Base-by-base conservation (phyloP, 2,888 invertebrate genomes). In the Slavum lentiscoides region DNA sequence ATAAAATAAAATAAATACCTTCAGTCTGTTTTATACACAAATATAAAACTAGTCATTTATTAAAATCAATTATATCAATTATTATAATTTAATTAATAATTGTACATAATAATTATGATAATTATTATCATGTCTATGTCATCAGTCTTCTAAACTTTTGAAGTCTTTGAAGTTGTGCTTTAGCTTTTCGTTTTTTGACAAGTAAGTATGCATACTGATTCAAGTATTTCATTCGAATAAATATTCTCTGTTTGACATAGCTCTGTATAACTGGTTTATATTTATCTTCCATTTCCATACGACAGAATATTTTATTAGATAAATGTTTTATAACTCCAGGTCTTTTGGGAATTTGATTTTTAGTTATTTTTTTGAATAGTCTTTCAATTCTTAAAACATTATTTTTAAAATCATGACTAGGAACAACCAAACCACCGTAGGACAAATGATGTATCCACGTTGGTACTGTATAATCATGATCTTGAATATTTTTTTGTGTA, bases 401-500 rank as follows among this genome's bases (percentile, higher is more conserved):
- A 23, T 49, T 68, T 49, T 49, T 68, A 17, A 43, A 68, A 17
- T 68, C 49, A 21, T 49, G 1, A 49, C 68, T 68, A n/a, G 23
- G 72, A n/a, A 59, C 17, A 19, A 72, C 58, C 58, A 58, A 58
- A n/a, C 19, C 19, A 59, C 58, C 11, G 59, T 39, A 59, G 7
- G 72, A 37, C 11, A 72, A 59, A 23, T 53, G 21, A 11, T 37
- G 5, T 9, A 69, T 69, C 53, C 53, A 69, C 8, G 21, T n/a
- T n/a, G 37, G 59, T 19, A 72, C 39, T 5, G 1, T 13, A 17
- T 59, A 19, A 23, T 61, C 30, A 2, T 72, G 72, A n/a, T 70
- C 70, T 70, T 55, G 55, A 53, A 55, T 30, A 67, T 21, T 21
- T 67, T 67, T 7, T 72, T 37, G 58, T 43, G 72, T 72, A 59